Evolutionary conservation across 2,888 invertebrate genomes (phyloP).

Genomic region (Drosophila phalerata): DNA sequence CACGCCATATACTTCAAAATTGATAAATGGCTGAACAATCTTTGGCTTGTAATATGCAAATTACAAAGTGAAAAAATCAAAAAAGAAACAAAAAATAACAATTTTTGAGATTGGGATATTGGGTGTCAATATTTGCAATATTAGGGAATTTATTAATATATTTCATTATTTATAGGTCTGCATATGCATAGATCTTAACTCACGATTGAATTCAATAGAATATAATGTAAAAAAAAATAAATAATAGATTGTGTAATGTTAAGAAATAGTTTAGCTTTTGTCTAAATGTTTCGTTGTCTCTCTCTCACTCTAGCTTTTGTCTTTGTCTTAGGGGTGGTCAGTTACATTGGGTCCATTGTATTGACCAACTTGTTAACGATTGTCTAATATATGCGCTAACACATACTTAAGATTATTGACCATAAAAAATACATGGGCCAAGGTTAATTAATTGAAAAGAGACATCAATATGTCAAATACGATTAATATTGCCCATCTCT

Average conservation of each 20-base stretch:
- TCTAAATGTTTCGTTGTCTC: not conserved
- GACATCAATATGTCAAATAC: conserved; percentile 8
- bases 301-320: not conserved
- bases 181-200: conserved; percentile 21
- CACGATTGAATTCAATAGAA: conserved; percentile 35
- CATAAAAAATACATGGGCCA: conserved; percentile 38
- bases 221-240: not conserved
- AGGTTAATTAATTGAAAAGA: conserved; percentile 52
- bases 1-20: conserved; percentile 19
- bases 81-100: not conserved
- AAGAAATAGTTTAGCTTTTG: not conserved
- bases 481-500: not conserved
- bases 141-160: conserved; percentile 7
- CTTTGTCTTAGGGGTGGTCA: conserved; percentile 41
- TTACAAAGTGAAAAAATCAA: conserved; percentile 5
- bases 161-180: conserved; percentile 27
- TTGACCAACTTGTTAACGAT: conserved; percentile 42
- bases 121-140: conserved; percentile 26
- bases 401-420: conserved; percentile 17
- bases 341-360: conserved; percentile 11
- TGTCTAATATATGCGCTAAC: conserved; percentile 17
- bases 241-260: not conserved
- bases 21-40: conserved; percentile 44
- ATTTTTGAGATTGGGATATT: not conserved
- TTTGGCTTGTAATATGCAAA: conserved; percentile 46